Base-by-base conservation (phyloP, 2,888 invertebrate species). In the Nomada fabriciana region DNA sequence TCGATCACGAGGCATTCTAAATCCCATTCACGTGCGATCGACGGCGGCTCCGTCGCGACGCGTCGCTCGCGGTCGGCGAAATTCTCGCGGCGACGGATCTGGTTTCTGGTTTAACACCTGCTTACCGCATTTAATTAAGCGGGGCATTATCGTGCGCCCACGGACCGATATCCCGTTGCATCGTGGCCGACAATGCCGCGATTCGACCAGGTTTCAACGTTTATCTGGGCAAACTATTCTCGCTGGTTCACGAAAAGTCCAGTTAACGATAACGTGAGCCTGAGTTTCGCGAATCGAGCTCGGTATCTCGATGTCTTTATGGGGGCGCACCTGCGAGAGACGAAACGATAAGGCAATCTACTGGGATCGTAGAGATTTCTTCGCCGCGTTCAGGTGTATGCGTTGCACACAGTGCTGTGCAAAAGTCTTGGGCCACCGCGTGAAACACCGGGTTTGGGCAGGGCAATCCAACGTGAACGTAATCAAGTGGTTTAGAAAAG, bases 1-100 rank as follows among this genome's bases (percentile, higher is more conserved):
- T 72, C 69, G 83, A 80, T 74, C 83, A 61, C 67, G 78, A 68
- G 59, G 18, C 80, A 79, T 76, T 80, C 72, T 67, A 50, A 85
- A 80, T 76, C 75, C 77, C 82, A 83, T 86, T 87, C 84, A 84
- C 76, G 78, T 63, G 72, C 79, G 78, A 82, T 74, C 75, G 67
- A 76, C 73, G 42, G 47, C 42, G 15, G 11, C 4, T 42, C 47
- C 29, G 42, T 29, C 43, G n/a, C 25, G 70, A 67, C 63, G 47
- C 23, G 57, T 60, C 53, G 57, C n/a, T 43, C 63, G 50, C n/a
- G 59, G 59, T 29, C 63, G 20, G 65, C 13, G 0, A 59, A 65
- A 80, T 82, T 67, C 68, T 55, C 72, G 53, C 29, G 36, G 50
- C 61, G 50, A 75, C 42, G 72, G 69, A 73, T 76, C 81, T 73